Percentiles rank a stretch among this genome's conserved stretches.
Evolutionary conservation across 2,113 vertebrate species (phyloP).

Genomic region (Campylomormyrus tamandua): DNA sequence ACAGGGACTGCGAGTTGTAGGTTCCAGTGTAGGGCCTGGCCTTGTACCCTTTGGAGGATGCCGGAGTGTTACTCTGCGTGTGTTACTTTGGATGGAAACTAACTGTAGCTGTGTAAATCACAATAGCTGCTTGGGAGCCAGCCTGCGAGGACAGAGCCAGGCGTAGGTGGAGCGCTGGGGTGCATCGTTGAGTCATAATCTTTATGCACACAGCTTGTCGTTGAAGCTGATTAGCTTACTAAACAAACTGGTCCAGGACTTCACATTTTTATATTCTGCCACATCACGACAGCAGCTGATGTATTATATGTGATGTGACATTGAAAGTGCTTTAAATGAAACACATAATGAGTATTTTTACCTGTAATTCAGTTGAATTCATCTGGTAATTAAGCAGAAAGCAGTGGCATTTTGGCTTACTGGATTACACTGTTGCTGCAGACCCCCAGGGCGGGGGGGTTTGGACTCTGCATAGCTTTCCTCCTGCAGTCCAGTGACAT

Average conservation of each 20-base stretch:
- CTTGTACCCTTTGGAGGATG: background rate
- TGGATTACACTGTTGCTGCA: background rate
- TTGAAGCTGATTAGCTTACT: background rate
- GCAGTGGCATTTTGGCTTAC: background rate
- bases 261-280: background rate
- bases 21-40: background rate
- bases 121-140: background rate
- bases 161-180: background rate
- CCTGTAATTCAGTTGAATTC: background rate
- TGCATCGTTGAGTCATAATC: background rate
- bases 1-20: background rate
- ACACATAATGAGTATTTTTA: background rate
- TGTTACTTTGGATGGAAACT: background rate
- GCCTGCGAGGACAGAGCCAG: background rate
- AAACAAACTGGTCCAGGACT: background rate
- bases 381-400: background rate
- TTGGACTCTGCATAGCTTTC: background rate
- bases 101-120: background rate
- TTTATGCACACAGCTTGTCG: background rate
- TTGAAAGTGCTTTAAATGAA: background rate
- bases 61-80: background rate
- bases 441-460: background rate
- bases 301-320: background rate
- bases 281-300: background rate
- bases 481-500: background rate